Conservation (phyloP, 2,888 invertebrate species). For the Rhagophthalmus giganteus region DNA sequence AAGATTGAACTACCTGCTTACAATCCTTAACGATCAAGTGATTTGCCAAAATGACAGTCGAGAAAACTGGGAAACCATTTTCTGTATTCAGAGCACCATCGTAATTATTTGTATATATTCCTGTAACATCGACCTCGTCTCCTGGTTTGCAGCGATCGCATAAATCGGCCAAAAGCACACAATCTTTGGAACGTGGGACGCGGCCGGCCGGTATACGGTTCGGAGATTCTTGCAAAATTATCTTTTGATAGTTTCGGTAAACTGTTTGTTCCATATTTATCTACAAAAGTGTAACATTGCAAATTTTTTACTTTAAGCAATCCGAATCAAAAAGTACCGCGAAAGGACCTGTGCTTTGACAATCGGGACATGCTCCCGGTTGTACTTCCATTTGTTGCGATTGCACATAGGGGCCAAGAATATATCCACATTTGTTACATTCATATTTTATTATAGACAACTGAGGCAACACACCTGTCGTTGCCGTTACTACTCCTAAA, state of each 20-base stretch:
- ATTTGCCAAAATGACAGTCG: constrained; percentile 96
- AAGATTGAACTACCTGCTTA: constrained; percentile 86
- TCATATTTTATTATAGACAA: constrained; percentile 95
- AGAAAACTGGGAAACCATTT: constrained; percentile 97
- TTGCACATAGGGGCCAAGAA: constrained; percentile 96
- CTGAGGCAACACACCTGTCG: constrained; percentile 95
- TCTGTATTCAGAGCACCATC: constrained; percentile 96
- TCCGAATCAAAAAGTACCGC: constrained; percentile 60
- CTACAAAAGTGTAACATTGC: constrained; percentile 58
- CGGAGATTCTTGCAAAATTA: constrained; percentile 97
- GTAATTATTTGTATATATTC: constrained; percentile 96
- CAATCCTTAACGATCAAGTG: constrained; percentile 93
- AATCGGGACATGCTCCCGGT: constrained; percentile 96
- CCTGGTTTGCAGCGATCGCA: constrained; percentile 98
- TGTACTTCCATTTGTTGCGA: constrained; percentile 90
- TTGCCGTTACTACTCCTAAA: constrained; percentile 92
- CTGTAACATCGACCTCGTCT: constrained; percentile 94
- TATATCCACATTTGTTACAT: constrained; percentile 92
- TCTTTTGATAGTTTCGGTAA: constrained; percentile 97
- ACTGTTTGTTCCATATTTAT: constrained; percentile 99
- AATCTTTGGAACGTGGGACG: constrained; percentile 96
- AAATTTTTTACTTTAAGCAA: not conserved
- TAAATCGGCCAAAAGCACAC: constrained; percentile 89
- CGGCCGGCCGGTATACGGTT: constrained; percentile 97
- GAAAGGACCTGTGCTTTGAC: constrained; percentile 95